Conservation (phyloP, 2,888 invertebrate species). For the Melitaea athalia region DNA sequence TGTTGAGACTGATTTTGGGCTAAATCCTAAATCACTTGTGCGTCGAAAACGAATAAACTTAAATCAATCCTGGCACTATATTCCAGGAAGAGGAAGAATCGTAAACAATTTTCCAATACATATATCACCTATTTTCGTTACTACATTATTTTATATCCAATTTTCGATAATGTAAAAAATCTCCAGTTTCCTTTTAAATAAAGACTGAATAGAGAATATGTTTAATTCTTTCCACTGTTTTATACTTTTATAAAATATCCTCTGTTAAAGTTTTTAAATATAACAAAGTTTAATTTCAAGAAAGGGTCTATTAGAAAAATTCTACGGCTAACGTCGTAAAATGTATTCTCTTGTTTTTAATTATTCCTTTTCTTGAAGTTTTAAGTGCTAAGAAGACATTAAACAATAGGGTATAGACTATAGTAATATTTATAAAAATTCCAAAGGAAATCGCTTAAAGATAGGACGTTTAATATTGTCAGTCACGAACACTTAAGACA, state of each 20-base stretch:
- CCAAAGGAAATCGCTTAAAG: conserved; percentile 7
- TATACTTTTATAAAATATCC: neutral
- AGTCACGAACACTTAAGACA: conserved; percentile 29
- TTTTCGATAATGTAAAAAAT: too few species aligned
- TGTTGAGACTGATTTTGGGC: too few species aligned
- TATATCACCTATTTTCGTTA: too few species aligned
- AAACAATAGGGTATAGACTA: neutral
- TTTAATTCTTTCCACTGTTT: neutral
- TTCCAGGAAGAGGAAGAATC: too few species aligned
- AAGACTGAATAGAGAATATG: neutral
- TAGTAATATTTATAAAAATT: neutral
- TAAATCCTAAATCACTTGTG: too few species aligned
- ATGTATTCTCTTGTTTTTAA: neutral
- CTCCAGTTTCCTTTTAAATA: too few species aligned
- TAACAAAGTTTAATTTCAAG: neutral
- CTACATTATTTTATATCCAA: too few species aligned
- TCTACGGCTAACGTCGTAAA: neutral
- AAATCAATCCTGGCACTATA: too few species aligned
- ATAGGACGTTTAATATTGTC: conserved; percentile 25
- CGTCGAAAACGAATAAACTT: too few species aligned
- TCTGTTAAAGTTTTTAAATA: neutral
- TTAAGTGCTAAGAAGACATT: conserved; percentile 1
- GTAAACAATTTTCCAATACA: too few species aligned
- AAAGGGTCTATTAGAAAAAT: neutral
- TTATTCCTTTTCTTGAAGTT: neutral